phyloP scores from a whole-genome alignment of 2,113 vertebrate genomes.

The Eolophus roseicapilla region DNA sequence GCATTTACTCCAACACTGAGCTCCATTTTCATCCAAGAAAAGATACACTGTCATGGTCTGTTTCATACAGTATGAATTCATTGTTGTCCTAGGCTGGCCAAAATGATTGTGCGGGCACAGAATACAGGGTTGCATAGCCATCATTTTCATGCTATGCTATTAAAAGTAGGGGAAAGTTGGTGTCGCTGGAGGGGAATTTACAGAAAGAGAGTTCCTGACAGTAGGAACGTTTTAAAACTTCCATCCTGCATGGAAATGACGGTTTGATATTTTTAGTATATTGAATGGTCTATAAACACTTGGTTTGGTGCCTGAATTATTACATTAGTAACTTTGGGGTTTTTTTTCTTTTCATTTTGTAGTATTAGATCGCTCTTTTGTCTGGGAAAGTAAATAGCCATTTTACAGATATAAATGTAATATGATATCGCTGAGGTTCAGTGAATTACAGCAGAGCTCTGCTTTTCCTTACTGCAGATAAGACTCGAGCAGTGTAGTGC shows the following conservation, averaged over 20 bases:
- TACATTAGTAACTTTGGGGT: not conserved
- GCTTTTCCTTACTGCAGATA: slow-evolving; percentile 1
- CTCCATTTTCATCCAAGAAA: not conserved
- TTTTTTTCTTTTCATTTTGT: not conserved
- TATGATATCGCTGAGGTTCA: not conserved
- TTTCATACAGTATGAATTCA: not conserved
- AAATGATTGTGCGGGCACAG: not conserved
- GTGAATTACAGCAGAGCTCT: slow-evolving; percentile 3
- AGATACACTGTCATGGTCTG: not conserved
- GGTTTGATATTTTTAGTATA: not conserved
- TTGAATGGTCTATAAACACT: not conserved
- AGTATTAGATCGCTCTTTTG: not conserved
- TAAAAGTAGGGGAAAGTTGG: not conserved
- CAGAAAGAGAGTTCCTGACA: not conserved
- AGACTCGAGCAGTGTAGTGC: not conserved
- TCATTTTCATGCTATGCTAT: not conserved
- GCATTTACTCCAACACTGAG: not conserved
- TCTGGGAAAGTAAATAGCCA: not conserved
- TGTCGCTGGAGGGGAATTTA: not conserved
- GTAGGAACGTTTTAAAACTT: not conserved
- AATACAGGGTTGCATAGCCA: not conserved
- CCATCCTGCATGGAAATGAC: not conserved
- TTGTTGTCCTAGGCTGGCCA: not conserved
- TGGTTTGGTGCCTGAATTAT: not conserved
- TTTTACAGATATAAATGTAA: not conserved